phyloP scores from a whole-genome alignment of 1,140 invertebrate genomes.

The Pogonognathellus flavescens region DNA sequence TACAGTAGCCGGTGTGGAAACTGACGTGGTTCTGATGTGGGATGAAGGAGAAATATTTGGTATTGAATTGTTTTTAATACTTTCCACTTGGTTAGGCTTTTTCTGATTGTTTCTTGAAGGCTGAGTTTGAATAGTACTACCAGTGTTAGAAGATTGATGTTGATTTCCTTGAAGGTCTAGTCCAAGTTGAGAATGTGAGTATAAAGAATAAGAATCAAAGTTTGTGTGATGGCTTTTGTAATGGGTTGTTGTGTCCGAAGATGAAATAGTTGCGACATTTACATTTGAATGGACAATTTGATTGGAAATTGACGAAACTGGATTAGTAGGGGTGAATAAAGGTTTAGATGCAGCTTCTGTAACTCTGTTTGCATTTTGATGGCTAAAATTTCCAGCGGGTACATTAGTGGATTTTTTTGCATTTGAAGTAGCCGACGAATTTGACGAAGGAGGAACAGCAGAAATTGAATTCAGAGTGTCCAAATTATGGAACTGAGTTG shows the following conservation, averaged over 20 bases:
- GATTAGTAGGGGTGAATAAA: no score
- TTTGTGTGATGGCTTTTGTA: not conserved
- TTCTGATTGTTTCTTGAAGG: not conserved
- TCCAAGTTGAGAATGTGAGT: not conserved
- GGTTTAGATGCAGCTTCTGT: no score
- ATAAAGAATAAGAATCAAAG: not conserved
- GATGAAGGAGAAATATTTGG: not conserved
- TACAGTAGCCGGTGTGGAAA: not conserved
- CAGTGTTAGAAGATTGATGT: not conserved
- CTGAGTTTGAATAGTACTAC: not conserved
- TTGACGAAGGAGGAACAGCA: not conserved
- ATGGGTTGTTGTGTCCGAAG: not conserved
- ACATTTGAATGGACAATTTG: not conserved
- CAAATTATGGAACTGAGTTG: conserved; percentile 4
- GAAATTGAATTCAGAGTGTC: conserved; percentile 23
- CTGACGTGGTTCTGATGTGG: not conserved
- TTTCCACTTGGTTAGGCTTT: not conserved
- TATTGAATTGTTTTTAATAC: not conserved
- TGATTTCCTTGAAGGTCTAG: not conserved
- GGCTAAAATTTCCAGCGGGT: no score
- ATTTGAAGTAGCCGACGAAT: not conserved
- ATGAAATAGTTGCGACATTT: not conserved
- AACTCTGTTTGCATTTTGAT: no score
- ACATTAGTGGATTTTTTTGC: not conserved
- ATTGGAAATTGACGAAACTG: not conserved